Conservation (phyloP, 2,113 vertebrate genomes). For the Spea multiplicata region DNA sequence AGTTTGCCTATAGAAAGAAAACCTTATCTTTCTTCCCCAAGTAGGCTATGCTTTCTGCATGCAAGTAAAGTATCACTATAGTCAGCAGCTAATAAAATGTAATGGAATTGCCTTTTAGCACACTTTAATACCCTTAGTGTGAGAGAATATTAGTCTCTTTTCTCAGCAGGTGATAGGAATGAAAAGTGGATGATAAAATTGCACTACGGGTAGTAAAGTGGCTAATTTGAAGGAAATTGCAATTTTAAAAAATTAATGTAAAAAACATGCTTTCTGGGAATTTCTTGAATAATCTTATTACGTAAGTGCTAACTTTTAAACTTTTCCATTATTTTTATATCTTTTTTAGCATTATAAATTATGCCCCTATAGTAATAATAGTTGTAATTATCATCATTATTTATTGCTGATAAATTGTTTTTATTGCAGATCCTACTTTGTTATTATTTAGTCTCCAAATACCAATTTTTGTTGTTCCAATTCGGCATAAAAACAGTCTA, state of each 20-base stretch:
- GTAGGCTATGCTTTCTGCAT: constrained; percentile 18
- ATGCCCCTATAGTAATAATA: too few species aligned
- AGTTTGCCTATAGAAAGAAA: constrained; percentile 9
- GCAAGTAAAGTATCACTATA: constrained; percentile 10
- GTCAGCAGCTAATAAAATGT: constrained; percentile 38
- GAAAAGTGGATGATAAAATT: constrained; percentile 27
- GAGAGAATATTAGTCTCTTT: constrained; percentile 34
- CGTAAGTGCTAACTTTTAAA: background rate
- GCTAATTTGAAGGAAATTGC: constrained; percentile 22
- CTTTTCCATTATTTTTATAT: background rate
- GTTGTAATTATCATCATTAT: too few species aligned
- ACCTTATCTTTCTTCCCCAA: constrained; percentile 19
- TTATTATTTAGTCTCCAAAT: too few species aligned
- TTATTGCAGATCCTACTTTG: too few species aligned
- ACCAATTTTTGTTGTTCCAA: too few species aligned
- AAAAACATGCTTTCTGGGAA: constrained; percentile 7
- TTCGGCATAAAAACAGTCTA: too few species aligned
- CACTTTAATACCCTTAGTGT: constrained; percentile 15
- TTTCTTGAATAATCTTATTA: background rate
- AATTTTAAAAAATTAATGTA: constrained; percentile 15
- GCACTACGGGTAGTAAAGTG: constrained; percentile 22
- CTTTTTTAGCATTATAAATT: too few species aligned
- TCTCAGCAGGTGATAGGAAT: constrained; percentile 29
- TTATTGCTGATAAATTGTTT: too few species aligned
- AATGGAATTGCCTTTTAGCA: constrained; percentile 31